Conservation (phyloP, 30 jellyfish, hydroid and myxozoan genomes). For the Aurelia aurita complex sp. Pacific region DNA sequence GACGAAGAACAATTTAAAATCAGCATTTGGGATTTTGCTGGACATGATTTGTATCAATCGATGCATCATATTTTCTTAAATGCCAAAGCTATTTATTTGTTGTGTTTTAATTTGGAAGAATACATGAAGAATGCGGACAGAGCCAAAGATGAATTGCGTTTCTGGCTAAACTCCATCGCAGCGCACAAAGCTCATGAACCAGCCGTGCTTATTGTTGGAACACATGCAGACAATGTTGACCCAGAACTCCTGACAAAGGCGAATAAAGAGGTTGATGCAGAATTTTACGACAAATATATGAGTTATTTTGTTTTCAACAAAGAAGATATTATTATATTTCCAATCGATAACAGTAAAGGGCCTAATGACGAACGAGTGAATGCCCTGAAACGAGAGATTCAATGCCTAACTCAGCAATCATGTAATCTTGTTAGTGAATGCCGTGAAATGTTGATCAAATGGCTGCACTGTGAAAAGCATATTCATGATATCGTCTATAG, state of each 20-base stretch:
- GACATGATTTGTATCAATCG: slow-evolving; percentile 24
- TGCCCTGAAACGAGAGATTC: not conserved
- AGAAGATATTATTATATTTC: not conserved
- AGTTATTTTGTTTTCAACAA: not conserved
- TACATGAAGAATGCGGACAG: not conserved
- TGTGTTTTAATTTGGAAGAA: slow-evolving; percentile 36
- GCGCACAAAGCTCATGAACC: slow-evolving; percentile 39
- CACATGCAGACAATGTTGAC: slow-evolving; percentile 31
- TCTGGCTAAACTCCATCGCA: slow-evolving; percentile 54
- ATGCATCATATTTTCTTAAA: slow-evolving; percentile 46
- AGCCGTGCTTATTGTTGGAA: slow-evolving; percentile 35
- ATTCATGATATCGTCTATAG: slow-evolving; percentile 1
- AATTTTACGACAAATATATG: slow-evolving; percentile 11
- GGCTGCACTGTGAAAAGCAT: slow-evolving; percentile 34
- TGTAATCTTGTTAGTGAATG: not conserved
- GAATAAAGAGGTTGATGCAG: not conserved
- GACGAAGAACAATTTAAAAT: slow-evolving; percentile 23
- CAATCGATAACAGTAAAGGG: slow-evolving; percentile 53
- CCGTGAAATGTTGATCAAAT: not conserved
- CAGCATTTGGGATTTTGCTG: slow-evolving; percentile 54
- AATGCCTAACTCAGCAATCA: not conserved
- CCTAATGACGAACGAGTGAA: slow-evolving; percentile 9
- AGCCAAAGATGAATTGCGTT: not conserved
- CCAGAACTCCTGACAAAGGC: slow-evolving; percentile 6
- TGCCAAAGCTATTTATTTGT: slow-evolving; percentile 32